Base-by-base conservation (phyloP, 2,797 vertebrate genomes). In the Epinephelus coioides region DNA sequence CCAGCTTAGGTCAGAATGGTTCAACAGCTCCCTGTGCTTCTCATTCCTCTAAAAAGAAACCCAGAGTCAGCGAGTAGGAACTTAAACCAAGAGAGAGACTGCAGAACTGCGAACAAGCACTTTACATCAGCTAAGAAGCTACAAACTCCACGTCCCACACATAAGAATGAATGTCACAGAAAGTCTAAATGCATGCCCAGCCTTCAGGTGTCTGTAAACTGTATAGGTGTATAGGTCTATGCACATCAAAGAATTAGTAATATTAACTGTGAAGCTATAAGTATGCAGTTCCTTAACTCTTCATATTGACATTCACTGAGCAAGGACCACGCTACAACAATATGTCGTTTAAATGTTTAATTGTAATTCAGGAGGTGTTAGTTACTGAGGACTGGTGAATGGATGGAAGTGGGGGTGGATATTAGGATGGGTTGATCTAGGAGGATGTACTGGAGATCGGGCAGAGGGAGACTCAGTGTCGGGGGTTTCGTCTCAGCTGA, bases 31-130 rank as follows among this genome's bases (percentile, higher is more conserved):
- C 15, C 53, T 1, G n/a, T n/a, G 40, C 27, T 50, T 54, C 27
- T 25, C 40, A n/a, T 69, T 60, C 18, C n/a, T 49, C 15, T 40
- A 6, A 18, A 30, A 59, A 51, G 7, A 53, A 69, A 69, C 27
- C 10, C 14, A 40, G 21, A 17, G 61, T 43, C 27, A 34, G 18
- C 23, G 3, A 44, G 3, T 27, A 6, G 9, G 49, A 59, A 51
- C 19, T 3, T 47, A 14, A 43, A 30, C 10, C 18, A 54, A 63
- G 38, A 13, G 5, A 46, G 46, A 18, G 25, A 34, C 30, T 19
- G 18, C 14, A 66, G 60, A 71, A 23, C 46, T 57, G 34, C 57
- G 8, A 65, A 43, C 34, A 71, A n/a, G 25, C 17, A 34, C 34
- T 68, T 77, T 5, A 51, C 14, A n/a, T 77, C 40, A 19, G n/a